Evolutionary conservation across 2,888 invertebrate genomes (phyloP).

Genomic region (Vannuccia rotundouncinata): DNA sequence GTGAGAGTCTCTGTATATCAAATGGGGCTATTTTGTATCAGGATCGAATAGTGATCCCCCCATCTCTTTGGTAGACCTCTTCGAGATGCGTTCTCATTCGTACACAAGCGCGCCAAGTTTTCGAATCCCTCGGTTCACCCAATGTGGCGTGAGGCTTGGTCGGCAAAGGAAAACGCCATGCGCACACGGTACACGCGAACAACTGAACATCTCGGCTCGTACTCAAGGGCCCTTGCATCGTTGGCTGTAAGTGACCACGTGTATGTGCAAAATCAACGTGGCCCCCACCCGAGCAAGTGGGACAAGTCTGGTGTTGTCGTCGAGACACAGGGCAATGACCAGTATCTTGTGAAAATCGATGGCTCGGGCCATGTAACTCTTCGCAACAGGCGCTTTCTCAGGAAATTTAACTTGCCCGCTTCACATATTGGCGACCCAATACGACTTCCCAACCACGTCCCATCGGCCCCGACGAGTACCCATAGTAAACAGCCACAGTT

Average conservation of each 20-base stretch:
- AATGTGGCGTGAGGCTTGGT: background rate
- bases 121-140: background rate
- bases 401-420: background rate
- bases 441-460: background rate
- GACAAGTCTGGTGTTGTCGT: background rate
- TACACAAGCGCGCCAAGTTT: constrained; percentile 22
- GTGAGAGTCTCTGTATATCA: constrained; percentile 4
- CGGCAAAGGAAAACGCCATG: background rate
- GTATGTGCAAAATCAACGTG: background rate
- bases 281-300: background rate
- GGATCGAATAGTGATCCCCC: background rate
- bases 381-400: constrained; percentile 11
- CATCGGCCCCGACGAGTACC: background rate
- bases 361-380: background rate
- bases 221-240: background rate
- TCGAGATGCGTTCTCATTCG: constrained; percentile 38
- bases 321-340: constrained; percentile 2
- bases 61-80: constrained; percentile 7
- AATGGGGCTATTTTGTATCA: constrained; percentile 11
- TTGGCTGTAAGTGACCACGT: background rate
- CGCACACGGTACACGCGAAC: no score
- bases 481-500: background rate
- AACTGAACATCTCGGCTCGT: no score
- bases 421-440: background rate
- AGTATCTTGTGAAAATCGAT: background rate